Evolutionary conservation across 2,797 vertebrate species (phyloP).

Genomic region (Ceryle rudis): DNA sequence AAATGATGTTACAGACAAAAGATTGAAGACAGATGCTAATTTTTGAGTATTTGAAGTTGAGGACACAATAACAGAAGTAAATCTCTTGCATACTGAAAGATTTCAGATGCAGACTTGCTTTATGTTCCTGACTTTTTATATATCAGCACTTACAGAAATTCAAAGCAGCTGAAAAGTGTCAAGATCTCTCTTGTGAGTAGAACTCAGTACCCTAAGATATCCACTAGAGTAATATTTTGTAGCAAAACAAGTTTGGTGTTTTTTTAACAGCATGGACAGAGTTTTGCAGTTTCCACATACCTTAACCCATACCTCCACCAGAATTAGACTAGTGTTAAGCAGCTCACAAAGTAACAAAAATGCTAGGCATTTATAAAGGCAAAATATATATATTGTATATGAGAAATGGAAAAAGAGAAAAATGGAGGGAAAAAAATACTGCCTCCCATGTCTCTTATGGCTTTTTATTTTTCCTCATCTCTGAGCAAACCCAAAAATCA

Average conservation of each 20-base stretch:
- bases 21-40: neutral
- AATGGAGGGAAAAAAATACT: neutral
- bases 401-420: neutral
- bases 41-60: constrained; percentile 1
- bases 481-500: neutral
- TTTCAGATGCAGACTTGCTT: neutral
- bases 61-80: neutral
- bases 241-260: neutral
- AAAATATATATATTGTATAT: neutral
- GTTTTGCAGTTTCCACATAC: neutral
- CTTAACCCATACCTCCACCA: neutral
- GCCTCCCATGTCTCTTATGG: neutral
- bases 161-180: neutral
- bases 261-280: neutral
- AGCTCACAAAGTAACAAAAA: neutral
- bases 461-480: neutral
- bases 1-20: neutral
- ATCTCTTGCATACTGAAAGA: neutral
- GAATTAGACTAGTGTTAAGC: neutral
- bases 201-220: neutral
- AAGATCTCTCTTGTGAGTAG: neutral
- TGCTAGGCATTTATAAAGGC: neutral
- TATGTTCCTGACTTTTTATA: neutral
- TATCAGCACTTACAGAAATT: neutral
- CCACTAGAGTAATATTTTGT: neutral